Base-by-base conservation (phyloP, 2,888 invertebrate genomes). In the Siphonodentalium dalli region DNA sequence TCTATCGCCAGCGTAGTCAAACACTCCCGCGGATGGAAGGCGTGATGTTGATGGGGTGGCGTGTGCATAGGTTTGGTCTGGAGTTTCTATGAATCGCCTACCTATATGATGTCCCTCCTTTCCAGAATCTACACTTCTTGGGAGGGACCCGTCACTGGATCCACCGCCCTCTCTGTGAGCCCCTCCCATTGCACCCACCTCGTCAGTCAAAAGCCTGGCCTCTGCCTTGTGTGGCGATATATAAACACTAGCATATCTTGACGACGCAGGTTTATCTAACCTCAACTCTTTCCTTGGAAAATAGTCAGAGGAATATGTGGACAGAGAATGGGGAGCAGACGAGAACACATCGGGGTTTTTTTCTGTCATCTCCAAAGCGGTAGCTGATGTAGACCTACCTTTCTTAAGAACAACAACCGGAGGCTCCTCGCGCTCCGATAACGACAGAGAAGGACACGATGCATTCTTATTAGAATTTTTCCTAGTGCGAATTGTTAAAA, bases 401-500 rank as follows among this genome's bases (percentile, higher is more conserved):
- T 75, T 74, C 48, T 79, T 78, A 11, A 79, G 58, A 23, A 80
- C 75, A 21, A 80, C 71, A 2, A 75, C 75, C 24, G 66, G 63
- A 9, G 66, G 69, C 18, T 71, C 72, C 6, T 72, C 75, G 45
- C 65, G 67, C 47, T 78, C 79, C n/a, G 74, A 66, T 28, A 69
- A 56, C 20, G 77, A 73, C 51, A 76, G 64, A 20, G 73, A 68
- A 31, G 77, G 75, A 58, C 75, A 75, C 7, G 74, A 75, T 33
- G 74, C 72, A 58, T 74, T 76, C 58, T 71, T 71, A 54, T 65
- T 65, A 63, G 71, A 68, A 61, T 71, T 72, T 49, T 72, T 68
- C 52, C 68, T 66, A 33, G 78, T 76, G 44, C 78, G 87, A 63
- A 96, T 96, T 71, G 94, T 94, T 63, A 99, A 87, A 63, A 98